A percentile compares a stretch with the other conserved stretches of the same genome.
phyloP scores from a whole-genome alignment of 2,797 vertebrate species.

The Myiotriccus ornatus region DNA sequence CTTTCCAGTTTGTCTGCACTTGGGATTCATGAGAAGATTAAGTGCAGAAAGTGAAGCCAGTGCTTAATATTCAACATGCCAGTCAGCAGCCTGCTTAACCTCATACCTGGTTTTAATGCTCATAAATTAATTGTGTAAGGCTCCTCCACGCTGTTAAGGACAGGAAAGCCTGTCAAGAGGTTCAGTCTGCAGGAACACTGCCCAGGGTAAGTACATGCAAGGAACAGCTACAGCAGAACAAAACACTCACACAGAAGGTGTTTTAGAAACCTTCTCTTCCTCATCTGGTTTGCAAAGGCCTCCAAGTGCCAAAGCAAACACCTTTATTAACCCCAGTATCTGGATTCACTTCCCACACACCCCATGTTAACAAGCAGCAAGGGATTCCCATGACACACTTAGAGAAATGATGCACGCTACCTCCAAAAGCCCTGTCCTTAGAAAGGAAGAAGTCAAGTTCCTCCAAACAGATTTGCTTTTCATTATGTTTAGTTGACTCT shows the following conservation, averaged over 20 bases:
- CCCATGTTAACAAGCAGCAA: background rate
- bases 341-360: background rate
- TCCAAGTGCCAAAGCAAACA: background rate
- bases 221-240: background rate
- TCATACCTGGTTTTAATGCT: background rate
- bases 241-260: background rate
- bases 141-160: background rate
- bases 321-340: background rate
- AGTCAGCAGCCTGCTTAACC: background rate
- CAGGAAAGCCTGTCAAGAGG: background rate
- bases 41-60: background rate
- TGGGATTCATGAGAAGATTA: background rate
- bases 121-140: background rate
- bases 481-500: constrained; percentile 1
- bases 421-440: constrained; percentile 30
- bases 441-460: constrained; percentile 35
- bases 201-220: background rate
- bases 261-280: background rate
- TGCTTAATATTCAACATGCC: background rate
- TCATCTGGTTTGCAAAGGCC: background rate
- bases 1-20: background rate
- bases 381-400: background rate
- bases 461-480: constrained; percentile 40
- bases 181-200: background rate
- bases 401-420: background rate